Percentiles rank a stretch among this genome's conserved stretches.
Evolutionary conservation across 1,140 invertebrate species (phyloP).

Genomic region (Papilio polytes): DNA sequence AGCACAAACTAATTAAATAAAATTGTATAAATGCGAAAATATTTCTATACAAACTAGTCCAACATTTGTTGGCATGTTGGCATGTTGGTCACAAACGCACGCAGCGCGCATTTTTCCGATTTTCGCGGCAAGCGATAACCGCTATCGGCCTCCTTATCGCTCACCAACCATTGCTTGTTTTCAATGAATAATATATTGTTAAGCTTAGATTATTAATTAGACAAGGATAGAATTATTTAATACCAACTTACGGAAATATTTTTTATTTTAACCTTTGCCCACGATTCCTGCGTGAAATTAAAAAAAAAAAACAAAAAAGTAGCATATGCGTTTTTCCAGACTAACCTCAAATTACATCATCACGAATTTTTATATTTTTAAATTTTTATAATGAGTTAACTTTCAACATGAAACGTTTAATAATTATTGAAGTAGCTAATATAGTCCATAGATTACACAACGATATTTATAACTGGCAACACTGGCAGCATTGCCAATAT

Average conservation of each 20-base stretch:
- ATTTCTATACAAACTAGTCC: not conserved
- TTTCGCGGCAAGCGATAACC: constrained; percentile 56
- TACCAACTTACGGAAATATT: not conserved
- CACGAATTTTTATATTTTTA: no score
- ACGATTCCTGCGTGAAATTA: no score
- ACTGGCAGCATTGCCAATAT: not conserved
- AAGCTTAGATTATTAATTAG: constrained; percentile 13
- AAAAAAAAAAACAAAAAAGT: no score
- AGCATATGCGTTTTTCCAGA: no score
- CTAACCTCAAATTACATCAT: no score
- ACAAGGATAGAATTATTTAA: constrained; percentile 6
- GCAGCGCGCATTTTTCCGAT: constrained; percentile 53
- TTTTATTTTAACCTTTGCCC: not conserved
- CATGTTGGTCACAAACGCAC: constrained; percentile 48
- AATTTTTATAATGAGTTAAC: no score
- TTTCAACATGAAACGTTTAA: no score
- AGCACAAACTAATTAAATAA: no score
- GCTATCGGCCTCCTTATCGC: constrained; percentile 56
- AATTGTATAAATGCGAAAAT: not conserved
- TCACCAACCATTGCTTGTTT: constrained; percentile 48
- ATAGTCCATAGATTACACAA: not conserved
- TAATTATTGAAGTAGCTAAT: not conserved
- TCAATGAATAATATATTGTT: constrained; percentile 47
- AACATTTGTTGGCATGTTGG: constrained; percentile 39
- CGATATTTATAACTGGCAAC: not conserved